Evolutionary conservation across 2,797 vertebrate genomes (phyloP).

Genomic region (Threskiornis aethiopicus): DNA sequence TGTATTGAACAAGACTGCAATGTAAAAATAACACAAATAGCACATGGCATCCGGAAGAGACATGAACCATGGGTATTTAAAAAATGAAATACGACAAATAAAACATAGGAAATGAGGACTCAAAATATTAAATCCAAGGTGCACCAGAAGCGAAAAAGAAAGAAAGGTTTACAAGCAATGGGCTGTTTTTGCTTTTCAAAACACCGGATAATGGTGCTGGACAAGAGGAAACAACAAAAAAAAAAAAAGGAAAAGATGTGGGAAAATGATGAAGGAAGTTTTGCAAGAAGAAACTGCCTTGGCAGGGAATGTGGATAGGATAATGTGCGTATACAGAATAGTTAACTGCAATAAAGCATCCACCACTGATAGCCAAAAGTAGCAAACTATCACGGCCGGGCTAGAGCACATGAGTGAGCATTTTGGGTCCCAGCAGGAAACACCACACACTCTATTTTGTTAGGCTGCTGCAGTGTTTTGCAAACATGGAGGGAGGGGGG

Average conservation of each 20-base stretch:
- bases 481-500: background rate
- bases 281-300: slow-evolving; percentile 21
- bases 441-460: background rate
- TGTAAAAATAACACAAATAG: background rate
- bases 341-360: background rate
- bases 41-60: background rate
- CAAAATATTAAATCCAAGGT: background rate
- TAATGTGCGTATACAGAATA: background rate
- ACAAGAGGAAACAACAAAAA: background rate
- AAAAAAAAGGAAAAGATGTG: background rate
- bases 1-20: background rate
- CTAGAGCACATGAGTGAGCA: background rate
- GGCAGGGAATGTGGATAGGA: background rate
- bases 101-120: background rate
- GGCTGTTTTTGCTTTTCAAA: background rate
- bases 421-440: background rate
- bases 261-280: background rate
- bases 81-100: background rate
- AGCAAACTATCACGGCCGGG: background rate
- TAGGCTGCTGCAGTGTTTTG: slow-evolving; percentile 32
- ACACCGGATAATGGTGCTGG: background rate
- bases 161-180: background rate
- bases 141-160: background rate
- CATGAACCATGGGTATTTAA: background rate
- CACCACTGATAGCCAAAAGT: background rate